Conservation (phyloP, 1,140 invertebrate genomes). For the Euwallacea fornicatus region DNA sequence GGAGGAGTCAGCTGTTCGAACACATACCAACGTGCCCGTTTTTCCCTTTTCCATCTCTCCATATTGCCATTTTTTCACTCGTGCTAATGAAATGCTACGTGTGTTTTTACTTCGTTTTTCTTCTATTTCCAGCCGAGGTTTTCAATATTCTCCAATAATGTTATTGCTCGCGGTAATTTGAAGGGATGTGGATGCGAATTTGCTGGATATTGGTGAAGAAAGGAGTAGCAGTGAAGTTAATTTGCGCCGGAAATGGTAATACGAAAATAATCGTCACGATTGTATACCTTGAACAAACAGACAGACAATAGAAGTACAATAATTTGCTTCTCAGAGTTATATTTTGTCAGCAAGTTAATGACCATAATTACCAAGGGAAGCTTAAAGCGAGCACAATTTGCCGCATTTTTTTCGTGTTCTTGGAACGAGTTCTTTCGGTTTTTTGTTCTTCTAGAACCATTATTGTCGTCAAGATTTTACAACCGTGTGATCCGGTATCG, state of each 20-base stretch:
- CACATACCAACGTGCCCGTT: neutral
- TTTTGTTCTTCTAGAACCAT: neutral
- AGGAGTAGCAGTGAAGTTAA: neutral
- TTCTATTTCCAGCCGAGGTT: neutral
- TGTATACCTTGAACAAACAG: neutral
- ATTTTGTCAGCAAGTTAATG: neutral
- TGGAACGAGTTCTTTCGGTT: neutral
- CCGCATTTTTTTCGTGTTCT: neutral
- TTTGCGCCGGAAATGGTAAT: neutral
- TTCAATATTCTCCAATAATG: constrained; percentile 13
- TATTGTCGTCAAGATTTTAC: neutral
- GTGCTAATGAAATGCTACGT: constrained; percentile 13
- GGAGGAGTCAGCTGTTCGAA: constrained; percentile 20
- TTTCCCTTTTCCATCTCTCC: constrained; percentile 14
- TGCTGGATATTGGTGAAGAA: neutral
- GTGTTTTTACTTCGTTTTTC: constrained; percentile 5
- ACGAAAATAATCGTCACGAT: neutral
- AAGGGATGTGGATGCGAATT: neutral
- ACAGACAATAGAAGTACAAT: neutral
- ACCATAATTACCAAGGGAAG: neutral
- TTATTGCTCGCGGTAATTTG: constrained; percentile 14
- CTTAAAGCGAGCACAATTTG: neutral
- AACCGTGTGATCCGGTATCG: constrained; percentile 5
- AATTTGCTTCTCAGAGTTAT: neutral
- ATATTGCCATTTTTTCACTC: constrained; percentile 18